Conservation (phyloP, 2,888 invertebrate species). For the Baccha elongata region DNA sequence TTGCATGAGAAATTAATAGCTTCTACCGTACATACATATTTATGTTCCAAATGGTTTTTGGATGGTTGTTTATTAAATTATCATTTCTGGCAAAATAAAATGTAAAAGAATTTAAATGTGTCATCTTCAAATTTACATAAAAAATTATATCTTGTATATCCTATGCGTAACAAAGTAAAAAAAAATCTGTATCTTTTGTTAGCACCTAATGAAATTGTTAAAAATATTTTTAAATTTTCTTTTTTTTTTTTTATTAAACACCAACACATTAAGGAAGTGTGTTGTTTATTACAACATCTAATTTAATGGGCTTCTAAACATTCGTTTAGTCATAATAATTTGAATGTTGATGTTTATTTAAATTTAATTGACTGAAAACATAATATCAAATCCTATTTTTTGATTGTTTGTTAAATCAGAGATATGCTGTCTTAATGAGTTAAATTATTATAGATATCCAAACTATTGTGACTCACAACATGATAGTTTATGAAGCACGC, state of each 20-base stretch:
- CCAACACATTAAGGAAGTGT: slow-evolving; percentile 27
- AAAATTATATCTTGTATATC: slow-evolving; percentile 11
- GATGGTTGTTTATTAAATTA: slow-evolving; percentile 25
- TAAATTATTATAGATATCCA: neutral
- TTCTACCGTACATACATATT: slow-evolving; percentile 40
- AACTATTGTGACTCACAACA: slow-evolving; percentile 8
- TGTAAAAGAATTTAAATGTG: slow-evolving; percentile 39
- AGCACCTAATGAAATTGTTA: slow-evolving; percentile 70
- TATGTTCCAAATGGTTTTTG: neutral
- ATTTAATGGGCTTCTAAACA: slow-evolving; percentile 55
- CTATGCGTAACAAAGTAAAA: slow-evolving; percentile 16
- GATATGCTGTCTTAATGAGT: slow-evolving; percentile 9
- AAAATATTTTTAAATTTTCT: slow-evolving; percentile 40
- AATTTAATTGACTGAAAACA: slow-evolving; percentile 23
- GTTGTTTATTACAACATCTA: slow-evolving; percentile 56
- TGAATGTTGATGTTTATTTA: slow-evolving; percentile 4
- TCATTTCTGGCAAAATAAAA: slow-evolving; percentile 8
- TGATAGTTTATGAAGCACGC: slow-evolving; percentile 6
- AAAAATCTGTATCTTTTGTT: slow-evolving; percentile 45
- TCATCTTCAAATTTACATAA: slow-evolving; percentile 56
- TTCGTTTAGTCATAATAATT: slow-evolving; percentile 51
- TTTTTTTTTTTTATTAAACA: slow-evolving; percentile 9
- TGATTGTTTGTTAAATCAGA: neutral
- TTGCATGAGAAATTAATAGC: slow-evolving; percentile 63
- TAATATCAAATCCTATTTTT: neutral